These are phyloP conservation scores for Penaeus vannamei DNA, from an alignment of 1,140 invertebrate genomes.

Conservation along the genomic window DNA sequence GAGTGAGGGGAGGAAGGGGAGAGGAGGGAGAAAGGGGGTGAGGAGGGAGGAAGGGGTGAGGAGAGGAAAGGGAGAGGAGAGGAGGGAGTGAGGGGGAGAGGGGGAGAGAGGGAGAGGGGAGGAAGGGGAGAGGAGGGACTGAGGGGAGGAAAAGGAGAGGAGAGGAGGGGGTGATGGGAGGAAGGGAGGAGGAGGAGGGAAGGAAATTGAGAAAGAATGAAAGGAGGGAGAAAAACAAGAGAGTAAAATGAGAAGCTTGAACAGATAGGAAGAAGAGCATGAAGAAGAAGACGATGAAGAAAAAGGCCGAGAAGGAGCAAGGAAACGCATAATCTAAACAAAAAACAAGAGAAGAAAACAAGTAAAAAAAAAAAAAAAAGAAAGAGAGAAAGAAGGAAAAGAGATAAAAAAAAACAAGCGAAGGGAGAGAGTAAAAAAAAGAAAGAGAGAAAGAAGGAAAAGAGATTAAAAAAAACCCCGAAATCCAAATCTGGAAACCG, in stretches of 20 bases:
- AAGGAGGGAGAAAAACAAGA: too few species aligned
- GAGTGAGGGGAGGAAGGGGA: background rate
- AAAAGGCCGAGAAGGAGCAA: background rate
- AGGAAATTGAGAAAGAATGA: background rate
- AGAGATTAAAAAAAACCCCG: background rate
- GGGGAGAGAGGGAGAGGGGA: background rate
- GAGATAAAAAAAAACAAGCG: background rate
- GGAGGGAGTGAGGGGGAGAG: background rate
- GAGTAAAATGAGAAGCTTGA: too few species aligned
- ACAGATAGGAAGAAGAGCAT: too few species aligned
- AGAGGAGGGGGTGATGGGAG: background rate
- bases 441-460: background rate
- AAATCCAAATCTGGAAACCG: too few species aligned
- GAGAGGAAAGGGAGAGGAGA: background rate
- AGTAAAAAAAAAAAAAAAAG: too few species aligned
- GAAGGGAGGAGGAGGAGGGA: constrained; percentile 4
- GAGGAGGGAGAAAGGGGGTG: background rate
- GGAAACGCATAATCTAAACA: background rate
- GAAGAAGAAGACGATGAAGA: background rate
- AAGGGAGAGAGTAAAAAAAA: background rate
- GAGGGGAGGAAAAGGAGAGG: background rate
- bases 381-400: background rate
- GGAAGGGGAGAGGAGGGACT: background rate
- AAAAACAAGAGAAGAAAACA: background rate
- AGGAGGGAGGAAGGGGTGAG: background rate